phyloP scores from a whole-genome alignment of 2,888 invertebrate species.

The Pterobdella sp. region DNA sequence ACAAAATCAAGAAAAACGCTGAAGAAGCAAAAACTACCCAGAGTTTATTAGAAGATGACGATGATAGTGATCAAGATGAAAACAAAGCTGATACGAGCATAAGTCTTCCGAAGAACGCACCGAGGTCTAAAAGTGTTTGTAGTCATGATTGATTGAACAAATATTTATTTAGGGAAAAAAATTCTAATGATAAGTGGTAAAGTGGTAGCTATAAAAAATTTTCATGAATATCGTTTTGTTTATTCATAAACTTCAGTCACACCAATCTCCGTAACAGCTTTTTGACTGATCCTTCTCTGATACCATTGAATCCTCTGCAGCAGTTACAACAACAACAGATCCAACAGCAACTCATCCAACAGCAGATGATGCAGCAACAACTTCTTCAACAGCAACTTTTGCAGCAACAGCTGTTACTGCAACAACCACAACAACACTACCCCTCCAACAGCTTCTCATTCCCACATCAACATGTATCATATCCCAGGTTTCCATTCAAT shows the following conservation, averaged over 20 bases:
- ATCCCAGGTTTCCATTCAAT: too few species aligned
- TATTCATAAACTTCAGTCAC: neutral
- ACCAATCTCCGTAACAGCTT: neutral
- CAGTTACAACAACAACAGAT: constrained; percentile 2
- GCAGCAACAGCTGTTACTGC: neutral
- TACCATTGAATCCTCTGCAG: neutral
- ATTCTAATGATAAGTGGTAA: neutral
- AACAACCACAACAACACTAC: neutral
- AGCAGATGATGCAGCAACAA: neutral
- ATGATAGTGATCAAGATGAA: neutral
- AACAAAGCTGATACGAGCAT: too few species aligned
- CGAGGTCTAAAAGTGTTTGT: too few species aligned
- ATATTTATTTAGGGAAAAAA: neutral
- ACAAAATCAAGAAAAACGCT: neutral
- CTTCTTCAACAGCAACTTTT: neutral
- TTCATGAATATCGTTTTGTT: too few species aligned
- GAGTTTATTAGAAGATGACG: neutral
- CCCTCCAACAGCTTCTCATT: neutral
- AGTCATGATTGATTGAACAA: too few species aligned
- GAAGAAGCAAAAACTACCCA: neutral
- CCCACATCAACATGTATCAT: too few species aligned
- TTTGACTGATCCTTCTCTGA: neutral
- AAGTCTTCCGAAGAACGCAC: neutral
- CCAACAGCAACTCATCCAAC: neutral
- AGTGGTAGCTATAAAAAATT: too few species aligned